These are phyloP conservation scores for Trypoxylus dichotomus DNA, from an alignment of 1,140 invertebrate genomes.

Conservation along the genomic window DNA sequence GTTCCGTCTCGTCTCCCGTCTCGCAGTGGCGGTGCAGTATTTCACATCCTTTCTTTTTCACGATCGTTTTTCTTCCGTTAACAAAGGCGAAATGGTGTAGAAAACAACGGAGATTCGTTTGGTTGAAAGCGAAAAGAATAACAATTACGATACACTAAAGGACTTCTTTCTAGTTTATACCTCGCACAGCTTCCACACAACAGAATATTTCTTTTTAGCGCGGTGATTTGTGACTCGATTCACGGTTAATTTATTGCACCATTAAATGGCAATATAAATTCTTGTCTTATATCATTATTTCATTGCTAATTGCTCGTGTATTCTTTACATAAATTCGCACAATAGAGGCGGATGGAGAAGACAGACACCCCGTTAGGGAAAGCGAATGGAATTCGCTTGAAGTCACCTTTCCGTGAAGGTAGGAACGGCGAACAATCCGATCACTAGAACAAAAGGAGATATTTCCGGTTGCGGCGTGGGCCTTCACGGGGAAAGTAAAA, in stretches of 20 bases:
- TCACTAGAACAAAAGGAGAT: constrained; percentile 16
- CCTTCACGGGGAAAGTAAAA: constrained; percentile 10
- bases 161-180: not conserved
- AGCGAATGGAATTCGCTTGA: not conserved
- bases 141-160: not conserved
- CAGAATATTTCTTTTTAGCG: not conserved
- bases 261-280: constrained; percentile 8
- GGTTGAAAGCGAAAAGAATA: constrained; percentile 16
- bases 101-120: not conserved
- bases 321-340: not conserved
- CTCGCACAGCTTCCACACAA: not conserved
- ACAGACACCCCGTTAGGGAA: not conserved
- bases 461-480: not conserved
- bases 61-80: constrained; percentile 5
- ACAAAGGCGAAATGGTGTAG: not conserved
- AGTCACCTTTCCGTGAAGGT: not conserved
- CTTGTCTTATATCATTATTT: not conserved
- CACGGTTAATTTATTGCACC: not conserved
- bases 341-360: not conserved
- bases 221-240: not conserved
- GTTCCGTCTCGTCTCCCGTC: not conserved
- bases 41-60: not conserved
- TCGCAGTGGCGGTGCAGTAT: not conserved
- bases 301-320: not conserved
- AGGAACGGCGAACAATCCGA: not conserved